Evolutionary conservation across 2,888 invertebrate species (phyloP).

Genomic region (Chrysodeixis includens): DNA sequence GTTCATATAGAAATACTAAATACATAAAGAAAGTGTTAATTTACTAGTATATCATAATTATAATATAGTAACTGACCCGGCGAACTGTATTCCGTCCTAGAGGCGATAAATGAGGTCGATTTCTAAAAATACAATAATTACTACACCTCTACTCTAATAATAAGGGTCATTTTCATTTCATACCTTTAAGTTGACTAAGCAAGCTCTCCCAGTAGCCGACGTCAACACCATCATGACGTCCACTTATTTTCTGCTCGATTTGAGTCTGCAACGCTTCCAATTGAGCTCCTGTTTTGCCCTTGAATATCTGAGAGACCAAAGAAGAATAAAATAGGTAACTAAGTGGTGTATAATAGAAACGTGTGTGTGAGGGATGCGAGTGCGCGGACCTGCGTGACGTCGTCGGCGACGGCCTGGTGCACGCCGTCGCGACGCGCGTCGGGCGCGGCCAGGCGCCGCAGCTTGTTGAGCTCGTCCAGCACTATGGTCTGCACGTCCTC

Average conservation of each 20-base stretch:
- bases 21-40: too few species aligned
- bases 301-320: conserved; percentile 91
- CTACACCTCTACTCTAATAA: too few species aligned
- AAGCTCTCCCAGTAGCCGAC: conserved; percentile 99
- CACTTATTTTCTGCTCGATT: conserved; percentile 96
- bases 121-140: not conserved
- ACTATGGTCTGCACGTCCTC: conserved; percentile 98
- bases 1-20: too few species aligned
- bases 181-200: conserved; percentile 96
- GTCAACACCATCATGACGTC: conserved; percentile 96
- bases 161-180: not conserved
- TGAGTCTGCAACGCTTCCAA: conserved; percentile 94
- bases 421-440: conserved; percentile 93
- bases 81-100: too few species aligned
- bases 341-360: too few species aligned
- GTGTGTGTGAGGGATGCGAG: too few species aligned
- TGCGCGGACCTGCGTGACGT: conserved; percentile 93
- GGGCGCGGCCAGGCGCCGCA: conserved; percentile 92
- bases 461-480: conserved; percentile 96
- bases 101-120: too few species aligned
- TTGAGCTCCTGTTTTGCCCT: conserved; percentile 97
- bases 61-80: too few species aligned
- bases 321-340: not conserved
- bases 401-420: conserved; percentile 96
- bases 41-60: too few species aligned